Base-by-base conservation (phyloP, 2,888 invertebrate genomes). In the Drosophila hamatofila region DNA sequence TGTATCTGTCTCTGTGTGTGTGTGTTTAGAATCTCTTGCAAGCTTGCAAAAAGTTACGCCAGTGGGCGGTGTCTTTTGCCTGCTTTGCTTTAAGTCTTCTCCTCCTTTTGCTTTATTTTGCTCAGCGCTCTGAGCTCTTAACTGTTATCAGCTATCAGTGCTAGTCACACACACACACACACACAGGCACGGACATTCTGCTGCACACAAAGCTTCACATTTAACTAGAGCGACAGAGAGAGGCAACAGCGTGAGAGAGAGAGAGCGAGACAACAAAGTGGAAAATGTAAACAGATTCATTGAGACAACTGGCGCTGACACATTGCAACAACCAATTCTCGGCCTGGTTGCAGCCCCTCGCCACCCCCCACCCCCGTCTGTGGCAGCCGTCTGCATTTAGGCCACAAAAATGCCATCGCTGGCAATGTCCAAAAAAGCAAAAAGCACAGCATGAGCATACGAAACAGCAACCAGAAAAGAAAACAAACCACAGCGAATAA, bases 341-440 rank as follows among this genome's bases (percentile, higher is more conserved):
- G 37, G 35, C 21, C 33, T 12, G 12, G n/a, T 39, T 39, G 39
- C 30, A 30, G 14, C 11, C 51, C 3, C 23, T 39, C 8, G 0
- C 51, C 4, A n/a, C 23, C 39, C 41, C 35, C 27, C 11, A 8
- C 8, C 7, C 18, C n/a, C 18, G 14, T 30, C 41, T 27, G 21
- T 54, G 62, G 25, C 56, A 51, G 49, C 39, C 16, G 62, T 51
- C 49, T 74, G 81, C 82, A 85, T 85, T 83, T 87, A 87, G 88
- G 89, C 88, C 89, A 89, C 87, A 87, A 87, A 88, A 89, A 88
- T 84, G 86, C 79, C 88, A 87, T 77, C 83, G 83, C 75, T 82
- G 80, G 83, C 86, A 86, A 74, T 83, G 86, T 86, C 77, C 86
- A 86, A 83, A 86, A 80, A 71, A 62, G 51, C 69, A 69, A 79